Conservation (phyloP, 2,797 vertebrate genomes). For the Lacerta agilis region DNA sequence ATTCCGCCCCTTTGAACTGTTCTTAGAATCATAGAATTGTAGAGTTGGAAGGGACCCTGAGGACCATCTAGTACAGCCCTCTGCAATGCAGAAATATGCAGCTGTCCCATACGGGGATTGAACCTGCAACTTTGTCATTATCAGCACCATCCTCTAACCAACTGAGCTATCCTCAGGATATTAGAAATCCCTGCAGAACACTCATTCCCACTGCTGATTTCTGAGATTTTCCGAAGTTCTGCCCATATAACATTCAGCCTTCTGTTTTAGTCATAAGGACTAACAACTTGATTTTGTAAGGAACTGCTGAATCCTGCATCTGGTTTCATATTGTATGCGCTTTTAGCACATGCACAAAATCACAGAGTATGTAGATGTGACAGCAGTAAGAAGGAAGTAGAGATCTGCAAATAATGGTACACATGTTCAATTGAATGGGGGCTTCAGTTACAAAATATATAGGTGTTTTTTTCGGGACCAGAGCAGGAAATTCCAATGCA, state of each 20-base stretch:
- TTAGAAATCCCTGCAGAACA: background rate
- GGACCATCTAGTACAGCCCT: too few relatives aligned
- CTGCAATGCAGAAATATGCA: too few relatives aligned
- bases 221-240: background rate
- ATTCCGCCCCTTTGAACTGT: background rate
- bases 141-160: too few relatives aligned
- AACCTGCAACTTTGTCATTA: too few relatives aligned
- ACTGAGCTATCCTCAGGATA: too few relatives aligned
- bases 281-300: background rate
- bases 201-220: background rate
- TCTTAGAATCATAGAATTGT: too few relatives aligned
- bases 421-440: background rate
- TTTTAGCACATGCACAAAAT: background rate
- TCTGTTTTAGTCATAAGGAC: background rate
- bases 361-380: background rate
- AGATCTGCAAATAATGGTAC: background rate
- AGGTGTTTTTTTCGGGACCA: background rate
- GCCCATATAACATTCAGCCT: background rate
- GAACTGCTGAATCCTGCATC: background rate
- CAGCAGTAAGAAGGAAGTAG: background rate
- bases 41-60: too few relatives aligned
- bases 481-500: constrained; percentile 28
- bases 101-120: too few relatives aligned
- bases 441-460: background rate
- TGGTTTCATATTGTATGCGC: background rate